Conservation (phyloP, 2,888 invertebrate genomes). For the Synanthedon formicaeformis region DNA sequence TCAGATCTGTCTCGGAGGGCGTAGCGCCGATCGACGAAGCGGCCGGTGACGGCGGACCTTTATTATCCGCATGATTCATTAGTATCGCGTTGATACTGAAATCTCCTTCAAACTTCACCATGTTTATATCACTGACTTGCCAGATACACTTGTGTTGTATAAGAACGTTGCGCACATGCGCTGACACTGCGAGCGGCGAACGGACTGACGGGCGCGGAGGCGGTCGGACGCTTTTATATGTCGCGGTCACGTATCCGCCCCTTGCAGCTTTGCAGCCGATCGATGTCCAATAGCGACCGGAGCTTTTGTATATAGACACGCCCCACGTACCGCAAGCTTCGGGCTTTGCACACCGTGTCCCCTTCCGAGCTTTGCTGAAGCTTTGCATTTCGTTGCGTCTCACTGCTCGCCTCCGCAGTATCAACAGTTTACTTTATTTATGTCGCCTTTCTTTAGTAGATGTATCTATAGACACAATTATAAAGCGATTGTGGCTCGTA, state of each 20-base stretch:
- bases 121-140: conserved; percentile 37
- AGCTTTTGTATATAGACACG: conserved; percentile 56
- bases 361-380: neutral
- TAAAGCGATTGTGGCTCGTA: conserved; percentile 30
- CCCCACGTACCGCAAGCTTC: conserved; percentile 26
- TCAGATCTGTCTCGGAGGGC: conserved; percentile 52
- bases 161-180: conserved; percentile 35
- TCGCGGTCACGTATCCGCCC: conserved; percentile 31
- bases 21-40: conserved; percentile 48
- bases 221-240: conserved; percentile 49
- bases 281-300: conserved; percentile 29
- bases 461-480: conserved; percentile 27
- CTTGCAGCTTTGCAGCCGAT: conserved; percentile 22
- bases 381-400: neutral
- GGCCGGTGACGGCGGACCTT: conserved; percentile 54
- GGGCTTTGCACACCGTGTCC: conserved; percentile 9
- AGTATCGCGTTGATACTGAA: conserved; percentile 86
- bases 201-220: conserved; percentile 59
- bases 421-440: conserved; percentile 29
- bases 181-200: conserved; percentile 43
- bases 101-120: conserved; percentile 75
- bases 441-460: conserved; percentile 23
- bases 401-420: neutral
- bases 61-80: conserved; percentile 65
- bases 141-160: conserved; percentile 15